A percentile compares a stretch with the other conserved stretches of the same genome.
Evolutionary conservation across 1,140 invertebrate genomes (phyloP).

Genomic region (Phenacoccus solenopsis): DNA sequence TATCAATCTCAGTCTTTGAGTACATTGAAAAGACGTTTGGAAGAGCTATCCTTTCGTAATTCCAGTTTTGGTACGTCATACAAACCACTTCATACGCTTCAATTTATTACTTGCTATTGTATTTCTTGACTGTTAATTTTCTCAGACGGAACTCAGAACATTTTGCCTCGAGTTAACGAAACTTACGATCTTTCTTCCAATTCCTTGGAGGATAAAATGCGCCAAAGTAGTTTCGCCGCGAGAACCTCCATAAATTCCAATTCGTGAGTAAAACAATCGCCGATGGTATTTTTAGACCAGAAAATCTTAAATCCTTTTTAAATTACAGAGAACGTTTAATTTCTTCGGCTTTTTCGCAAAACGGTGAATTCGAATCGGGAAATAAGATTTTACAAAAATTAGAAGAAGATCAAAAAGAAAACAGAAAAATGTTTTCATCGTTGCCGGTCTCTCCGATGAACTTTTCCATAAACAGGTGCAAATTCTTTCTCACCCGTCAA

Average conservation of each 20-base stretch:
- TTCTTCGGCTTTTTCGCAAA: background rate
- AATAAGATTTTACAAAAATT: background rate
- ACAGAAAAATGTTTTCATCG: background rate
- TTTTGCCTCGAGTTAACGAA: background rate
- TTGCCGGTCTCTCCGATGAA: conserved; percentile 3
- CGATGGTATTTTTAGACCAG: background rate
- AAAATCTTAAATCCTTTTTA: background rate
- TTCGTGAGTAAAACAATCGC: background rate
- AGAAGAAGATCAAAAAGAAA: conserved; percentile 4
- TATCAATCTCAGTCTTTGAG: background rate
- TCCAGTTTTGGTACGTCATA: background rate
- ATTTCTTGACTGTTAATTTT: too few species aligned
- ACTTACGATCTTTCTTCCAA: background rate
- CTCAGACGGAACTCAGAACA: background rate
- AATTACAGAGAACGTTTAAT: background rate
- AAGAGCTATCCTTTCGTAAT: background rate
- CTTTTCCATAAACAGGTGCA: background rate
- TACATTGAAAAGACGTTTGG: background rate
- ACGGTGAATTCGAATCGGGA: background rate
- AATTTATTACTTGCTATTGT: too few species aligned
- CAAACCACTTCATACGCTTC: background rate
- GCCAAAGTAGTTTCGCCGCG: too few species aligned
- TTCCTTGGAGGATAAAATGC: background rate
- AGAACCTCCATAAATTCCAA: background rate
- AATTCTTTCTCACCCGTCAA: too few species aligned